These are phyloP conservation scores for Decapterus maruadsi DNA, from an alignment of 2,797 vertebrate genomes.

Conservation along the genomic window DNA sequence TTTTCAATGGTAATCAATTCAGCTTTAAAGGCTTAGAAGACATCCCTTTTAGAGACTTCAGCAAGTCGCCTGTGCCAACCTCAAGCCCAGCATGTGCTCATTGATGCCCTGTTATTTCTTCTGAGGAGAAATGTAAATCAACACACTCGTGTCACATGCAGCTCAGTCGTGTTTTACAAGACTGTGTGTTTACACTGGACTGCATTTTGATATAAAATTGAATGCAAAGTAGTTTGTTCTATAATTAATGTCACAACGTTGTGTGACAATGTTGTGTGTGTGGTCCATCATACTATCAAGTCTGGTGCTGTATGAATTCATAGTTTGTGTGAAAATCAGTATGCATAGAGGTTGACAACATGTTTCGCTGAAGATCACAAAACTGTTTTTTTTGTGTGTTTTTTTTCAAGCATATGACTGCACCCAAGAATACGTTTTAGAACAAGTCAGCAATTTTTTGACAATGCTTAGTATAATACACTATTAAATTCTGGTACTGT, in stretches of 20 bases:
- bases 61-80: slow-evolving; percentile 45
- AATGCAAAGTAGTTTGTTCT: not conserved
- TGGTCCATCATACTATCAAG: not conserved
- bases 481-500: slow-evolving; percentile 2
- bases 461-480: slow-evolving; percentile 4
- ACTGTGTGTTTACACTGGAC: not conserved
- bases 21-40: slow-evolving; percentile 68
- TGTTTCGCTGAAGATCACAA: slow-evolving; percentile 14
- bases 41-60: slow-evolving; percentile 59
- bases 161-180: not conserved
- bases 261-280: not conserved
- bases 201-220: not conserved
- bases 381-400: not conserved
- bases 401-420: not conserved
- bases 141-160: not conserved
- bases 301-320: not conserved
- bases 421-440: not conserved
- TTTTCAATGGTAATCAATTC: slow-evolving; percentile 84
- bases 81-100: slow-evolving; percentile 34
- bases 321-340: not conserved
- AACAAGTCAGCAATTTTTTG: slow-evolving; percentile 17
- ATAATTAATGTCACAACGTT: not conserved
- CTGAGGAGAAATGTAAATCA: slow-evolving; percentile 11
- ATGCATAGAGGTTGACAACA: not conserved
- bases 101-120: slow-evolving; percentile 40